These are phyloP conservation scores for Dreissena polymorpha DNA, from an alignment of 1,140 invertebrate species.

Conservation along the genomic window DNA sequence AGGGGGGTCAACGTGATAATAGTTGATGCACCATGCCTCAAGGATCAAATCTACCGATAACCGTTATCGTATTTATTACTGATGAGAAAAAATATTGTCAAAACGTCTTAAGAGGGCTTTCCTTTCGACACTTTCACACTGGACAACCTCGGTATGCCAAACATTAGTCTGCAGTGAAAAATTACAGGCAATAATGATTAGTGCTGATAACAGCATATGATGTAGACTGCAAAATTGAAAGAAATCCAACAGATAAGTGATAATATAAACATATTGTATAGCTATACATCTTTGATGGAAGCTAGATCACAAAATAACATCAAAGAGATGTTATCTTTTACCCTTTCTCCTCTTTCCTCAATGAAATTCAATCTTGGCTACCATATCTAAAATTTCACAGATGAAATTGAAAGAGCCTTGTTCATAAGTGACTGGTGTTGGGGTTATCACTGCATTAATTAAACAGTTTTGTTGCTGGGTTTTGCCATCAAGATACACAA, in stretches of 20 bases:
- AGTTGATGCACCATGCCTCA: not conserved
- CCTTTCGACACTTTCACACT: constrained; percentile 6
- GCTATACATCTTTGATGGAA: constrained; percentile 8
- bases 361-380: no score
- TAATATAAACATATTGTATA: constrained; percentile 28
- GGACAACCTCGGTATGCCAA: constrained; percentile 17
- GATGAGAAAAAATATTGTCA: constrained; percentile 13
- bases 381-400: no score
- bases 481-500: no score
- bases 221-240: constrained; percentile 19
- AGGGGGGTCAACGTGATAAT: no score
- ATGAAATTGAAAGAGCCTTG: no score
- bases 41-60: constrained; percentile 2
- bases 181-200: constrained; percentile 23
- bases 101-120: not conserved
- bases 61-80: constrained; percentile 8
- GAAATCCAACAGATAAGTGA: constrained; percentile 14
- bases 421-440: no score
- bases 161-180: not conserved
- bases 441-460: no score
- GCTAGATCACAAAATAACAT: constrained; percentile 4
- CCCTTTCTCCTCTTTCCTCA: not conserved
- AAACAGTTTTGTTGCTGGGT: no score
- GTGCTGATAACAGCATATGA: constrained; percentile 19
- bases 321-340: constrained; percentile 42